Conservation (phyloP, 2,888 invertebrate genomes). For the Drosophila demipolita region DNA sequence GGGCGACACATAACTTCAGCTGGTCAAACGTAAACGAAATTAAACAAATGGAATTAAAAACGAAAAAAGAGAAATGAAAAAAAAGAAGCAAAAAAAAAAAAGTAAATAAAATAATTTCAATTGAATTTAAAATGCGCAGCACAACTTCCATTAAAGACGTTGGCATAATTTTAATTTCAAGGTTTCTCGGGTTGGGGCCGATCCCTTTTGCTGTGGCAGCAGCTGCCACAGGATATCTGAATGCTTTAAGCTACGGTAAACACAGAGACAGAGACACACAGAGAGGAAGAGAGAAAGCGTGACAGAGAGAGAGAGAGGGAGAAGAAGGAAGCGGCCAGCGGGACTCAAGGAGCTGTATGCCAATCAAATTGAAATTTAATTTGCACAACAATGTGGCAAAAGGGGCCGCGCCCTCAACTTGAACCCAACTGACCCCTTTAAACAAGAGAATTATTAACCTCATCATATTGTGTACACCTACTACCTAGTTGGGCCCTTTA, state of each 20-base stretch:
- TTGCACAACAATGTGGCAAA: slow-evolving; percentile 69
- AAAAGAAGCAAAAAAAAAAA: slow-evolving; percentile 25
- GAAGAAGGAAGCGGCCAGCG: too few relatives aligned
- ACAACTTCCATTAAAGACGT: slow-evolving; percentile 74
- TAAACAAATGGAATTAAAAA: slow-evolving; percentile 50
- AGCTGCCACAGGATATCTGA: slow-evolving; percentile 29
- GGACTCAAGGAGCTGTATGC: slow-evolving; percentile 36
- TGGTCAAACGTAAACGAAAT: slow-evolving; percentile 28
- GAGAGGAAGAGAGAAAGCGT: neutral
- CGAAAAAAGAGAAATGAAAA: slow-evolving; percentile 10
- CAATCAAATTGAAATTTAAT: slow-evolving; percentile 79
- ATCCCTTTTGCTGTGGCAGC: slow-evolving; percentile 27
- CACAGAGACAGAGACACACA: neutral
- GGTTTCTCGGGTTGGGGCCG: slow-evolving; percentile 15
- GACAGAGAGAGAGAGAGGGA: neutral
- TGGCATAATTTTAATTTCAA: slow-evolving; percentile 72
- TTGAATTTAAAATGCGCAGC: slow-evolving; percentile 61
- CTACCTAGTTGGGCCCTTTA: slow-evolving; percentile 35
- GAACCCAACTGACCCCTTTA: slow-evolving; percentile 56
- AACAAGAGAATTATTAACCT: slow-evolving; percentile 75
- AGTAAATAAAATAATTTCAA: slow-evolving; percentile 23
- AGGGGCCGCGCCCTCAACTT: slow-evolving; percentile 17
- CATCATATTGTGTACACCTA: slow-evolving; percentile 53
- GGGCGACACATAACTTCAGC: slow-evolving; percentile 4
- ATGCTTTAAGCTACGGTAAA: slow-evolving; percentile 44